Percentiles rank a stretch among this genome's conserved stretches.
phyloP scores from a whole-genome alignment of 1,140 invertebrate species.

The Drosophila nannoptera region DNA sequence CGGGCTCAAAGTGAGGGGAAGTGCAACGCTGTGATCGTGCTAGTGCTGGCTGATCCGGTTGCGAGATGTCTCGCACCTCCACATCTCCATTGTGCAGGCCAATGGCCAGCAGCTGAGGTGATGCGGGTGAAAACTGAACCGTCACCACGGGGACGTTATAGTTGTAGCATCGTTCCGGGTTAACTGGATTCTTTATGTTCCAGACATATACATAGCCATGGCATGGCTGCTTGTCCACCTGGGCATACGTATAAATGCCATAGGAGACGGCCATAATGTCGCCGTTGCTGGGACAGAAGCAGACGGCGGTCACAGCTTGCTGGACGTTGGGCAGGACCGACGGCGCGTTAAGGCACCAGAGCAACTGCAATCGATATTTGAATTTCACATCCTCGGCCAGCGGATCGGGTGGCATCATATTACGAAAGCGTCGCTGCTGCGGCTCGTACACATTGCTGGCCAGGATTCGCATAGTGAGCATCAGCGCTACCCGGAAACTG shows the following conservation, averaged over 20 bases:
- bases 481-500: constrained; percentile 82
- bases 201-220: constrained; percentile 83
- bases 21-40: constrained; percentile 80
- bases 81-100: constrained; percentile 90
- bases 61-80: constrained; percentile 85
- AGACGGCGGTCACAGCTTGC: constrained; percentile 81
- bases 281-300: constrained; percentile 83
- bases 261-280: constrained; percentile 86
- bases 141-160: constrained; percentile 86
- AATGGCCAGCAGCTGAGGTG: constrained; percentile 87
- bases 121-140: constrained; percentile 85
- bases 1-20: constrained; percentile 83
- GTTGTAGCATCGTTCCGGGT: constrained; percentile 86
- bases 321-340: background rate
- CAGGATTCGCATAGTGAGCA: constrained; percentile 84
- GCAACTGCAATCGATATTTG: constrained; percentile 82
- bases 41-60: constrained; percentile 79
- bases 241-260: constrained; percentile 80
- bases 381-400: constrained; percentile 82
- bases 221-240: constrained; percentile 8
- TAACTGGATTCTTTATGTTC: constrained; percentile 91
- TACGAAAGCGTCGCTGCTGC: constrained; percentile 84
- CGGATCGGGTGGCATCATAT: constrained; percentile 82
- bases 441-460: constrained; percentile 83
- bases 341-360: constrained; percentile 82